A percentile compares a stretch with the other conserved stretches of the same genome.
These are phyloP conservation scores for Lineus longissimus DNA, from an alignment of 1,140 invertebrate species.

Conservation along the genomic window DNA sequence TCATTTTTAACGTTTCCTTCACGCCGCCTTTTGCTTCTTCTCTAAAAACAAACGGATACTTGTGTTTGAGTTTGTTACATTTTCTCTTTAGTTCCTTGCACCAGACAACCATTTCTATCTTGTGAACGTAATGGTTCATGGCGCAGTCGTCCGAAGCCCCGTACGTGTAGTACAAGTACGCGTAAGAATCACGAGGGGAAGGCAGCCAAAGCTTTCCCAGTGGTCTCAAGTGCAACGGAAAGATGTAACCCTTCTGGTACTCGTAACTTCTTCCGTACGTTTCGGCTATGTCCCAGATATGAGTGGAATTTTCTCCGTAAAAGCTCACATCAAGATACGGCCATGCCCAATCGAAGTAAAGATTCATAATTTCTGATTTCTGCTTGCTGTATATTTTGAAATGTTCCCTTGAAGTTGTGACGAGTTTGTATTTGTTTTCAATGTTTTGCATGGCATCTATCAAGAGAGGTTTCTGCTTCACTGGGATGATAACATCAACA, in stretches of 20 bases:
- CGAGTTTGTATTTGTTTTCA: not conserved
- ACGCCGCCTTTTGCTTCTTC: too few relatives aligned
- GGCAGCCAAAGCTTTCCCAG: slow-evolving; percentile 9
- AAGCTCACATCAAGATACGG: slow-evolving; percentile 11
- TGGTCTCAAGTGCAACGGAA: slow-evolving; percentile 4
- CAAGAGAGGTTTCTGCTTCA: not conserved
- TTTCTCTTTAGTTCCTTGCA: too few relatives aligned
- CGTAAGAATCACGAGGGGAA: slow-evolving; percentile 5
- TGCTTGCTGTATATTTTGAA: not conserved
- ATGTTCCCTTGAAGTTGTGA: too few relatives aligned
- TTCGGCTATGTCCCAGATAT: not conserved
- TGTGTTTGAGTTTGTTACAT: too few relatives aligned
- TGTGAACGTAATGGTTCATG: too few relatives aligned
- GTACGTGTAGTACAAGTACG: slow-evolving; percentile 8
- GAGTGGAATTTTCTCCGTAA: slow-evolving; percentile 9
- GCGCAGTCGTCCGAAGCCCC: not conserved
- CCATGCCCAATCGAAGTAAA: slow-evolving; percentile 5
- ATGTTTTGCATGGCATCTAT: not conserved
- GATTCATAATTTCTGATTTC: not conserved
- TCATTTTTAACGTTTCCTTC: too few relatives aligned
- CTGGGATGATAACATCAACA: slow-evolving; percentile 14
- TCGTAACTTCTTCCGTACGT: not conserved
- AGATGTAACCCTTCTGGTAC: slow-evolving; percentile 1
- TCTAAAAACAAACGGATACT: too few relatives aligned
- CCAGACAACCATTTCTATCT: too few relatives aligned